Base-by-base conservation (phyloP, 2,888 invertebrate species). In the Melinaea marsaeus region DNA sequence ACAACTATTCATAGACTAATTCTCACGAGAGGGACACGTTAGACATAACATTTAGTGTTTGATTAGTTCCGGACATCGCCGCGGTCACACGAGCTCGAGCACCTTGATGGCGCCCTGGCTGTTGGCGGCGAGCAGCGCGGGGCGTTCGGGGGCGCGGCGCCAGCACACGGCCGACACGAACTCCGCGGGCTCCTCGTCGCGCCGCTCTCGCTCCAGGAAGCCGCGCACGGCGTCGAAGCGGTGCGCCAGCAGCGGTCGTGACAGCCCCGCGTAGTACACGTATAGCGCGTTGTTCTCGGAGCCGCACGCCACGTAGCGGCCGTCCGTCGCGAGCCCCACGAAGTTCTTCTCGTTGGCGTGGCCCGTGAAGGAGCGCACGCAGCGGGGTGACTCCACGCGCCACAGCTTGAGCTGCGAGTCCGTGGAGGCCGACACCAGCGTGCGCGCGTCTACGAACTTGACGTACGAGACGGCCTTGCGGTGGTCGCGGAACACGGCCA, bases 121-220 rank as follows among this genome's bases (percentile, higher is more conserved):
- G 86, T 98, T 98, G 60, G 98, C 98, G 56, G 98, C 97, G 13
- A 98, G 94, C 60, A 98, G 93, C 35, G 97, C 94, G 67, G 96
- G 95, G 1, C 78, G 72, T 54, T 80, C 81, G 34, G 95, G 95
- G 73, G 94, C 93, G 82, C 95, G 94, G 69, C 96, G 93, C 98
- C 98, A 98, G 79, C 97, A 97, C 5, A 98, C 98, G 0, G 98
- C 98, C 13, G 98, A 98, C 58, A 98, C 98, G 90, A 98, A 98
- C 86, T 98, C 98, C 71, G 95, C 95, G 2, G 95, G 93, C 79
- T 97, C 97, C 75, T 97, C 96, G 73, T 97, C 96, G 48, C 95
- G 94, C 32, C 95, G 92, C 75, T 94, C 93, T 94, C 96, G 83
- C 94, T 96, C 68, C 93, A 96, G 82, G 72, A 96, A 94, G 72